A percentile compares a stretch with the other conserved stretches of the same genome.
phyloP scores from a whole-genome alignment of 2,888 invertebrate species.

The Oscheius sp. region DNA sequence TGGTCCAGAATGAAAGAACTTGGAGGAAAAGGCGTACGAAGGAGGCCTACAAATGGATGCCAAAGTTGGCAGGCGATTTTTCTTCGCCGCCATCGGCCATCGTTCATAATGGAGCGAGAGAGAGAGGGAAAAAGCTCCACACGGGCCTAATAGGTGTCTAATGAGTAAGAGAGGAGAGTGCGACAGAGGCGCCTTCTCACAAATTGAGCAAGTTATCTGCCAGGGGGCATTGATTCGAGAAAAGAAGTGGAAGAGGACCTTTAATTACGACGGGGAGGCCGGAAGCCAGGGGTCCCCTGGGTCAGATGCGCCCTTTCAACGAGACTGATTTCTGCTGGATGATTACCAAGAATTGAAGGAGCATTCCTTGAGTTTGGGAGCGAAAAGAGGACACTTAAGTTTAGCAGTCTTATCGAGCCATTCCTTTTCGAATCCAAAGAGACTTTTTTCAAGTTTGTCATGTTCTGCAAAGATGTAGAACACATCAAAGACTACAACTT shows the following conservation, averaged over 20 bases:
- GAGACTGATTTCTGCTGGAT: neutral
- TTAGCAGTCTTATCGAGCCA: too few relatives aligned
- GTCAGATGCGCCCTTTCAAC: slow-evolving; percentile 16
- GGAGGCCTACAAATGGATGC: slow-evolving; percentile 16
- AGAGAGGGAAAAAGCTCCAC: neutral
- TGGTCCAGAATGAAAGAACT: neutral
- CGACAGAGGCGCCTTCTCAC: neutral
- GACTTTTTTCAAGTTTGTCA: too few relatives aligned
- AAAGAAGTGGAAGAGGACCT: slow-evolving; percentile 1
- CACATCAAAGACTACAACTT: too few relatives aligned
- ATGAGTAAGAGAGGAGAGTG: slow-evolving; percentile 28
- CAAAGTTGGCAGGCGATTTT: slow-evolving; percentile 35
- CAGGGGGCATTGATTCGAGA: slow-evolving; percentile 6
- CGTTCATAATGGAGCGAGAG: slow-evolving; percentile 23
- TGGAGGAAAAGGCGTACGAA: neutral
- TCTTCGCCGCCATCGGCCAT: slow-evolving; percentile 31
- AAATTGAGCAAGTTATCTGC: slow-evolving; percentile 25
- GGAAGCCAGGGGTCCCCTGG: slow-evolving; percentile 2
- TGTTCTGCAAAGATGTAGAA: too few relatives aligned
- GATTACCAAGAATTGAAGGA: neutral
- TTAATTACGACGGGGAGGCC: slow-evolving; percentile 10
- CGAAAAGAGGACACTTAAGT: too few relatives aligned
- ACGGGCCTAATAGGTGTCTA: slow-evolving; percentile 32
- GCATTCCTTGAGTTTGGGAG: neutral
- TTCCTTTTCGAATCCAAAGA: too few relatives aligned